These are phyloP conservation scores for Corapipo altera DNA, from an alignment of 2,113 vertebrate genomes.

Conservation along the genomic window DNA sequence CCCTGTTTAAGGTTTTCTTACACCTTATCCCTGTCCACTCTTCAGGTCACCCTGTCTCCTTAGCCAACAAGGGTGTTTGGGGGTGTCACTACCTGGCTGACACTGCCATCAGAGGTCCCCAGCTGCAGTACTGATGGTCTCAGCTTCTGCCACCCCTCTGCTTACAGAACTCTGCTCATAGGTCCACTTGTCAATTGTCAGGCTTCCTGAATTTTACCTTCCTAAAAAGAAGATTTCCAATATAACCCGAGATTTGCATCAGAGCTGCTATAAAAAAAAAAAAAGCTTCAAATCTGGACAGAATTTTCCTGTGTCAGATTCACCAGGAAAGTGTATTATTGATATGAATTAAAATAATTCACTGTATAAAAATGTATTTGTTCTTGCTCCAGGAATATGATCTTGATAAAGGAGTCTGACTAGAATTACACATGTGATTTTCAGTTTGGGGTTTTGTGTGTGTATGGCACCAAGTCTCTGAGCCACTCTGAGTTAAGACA, in stretches of 20 bases:
- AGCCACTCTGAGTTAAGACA: background rate
- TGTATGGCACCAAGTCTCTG: background rate
- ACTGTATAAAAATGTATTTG: background rate
- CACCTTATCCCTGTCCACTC: background rate
- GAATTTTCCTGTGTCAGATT: background rate
- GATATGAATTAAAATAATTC: background rate
- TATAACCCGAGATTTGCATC: background rate
- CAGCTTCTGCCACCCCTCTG: background rate
- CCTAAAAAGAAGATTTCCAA: background rate
- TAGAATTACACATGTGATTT: background rate
- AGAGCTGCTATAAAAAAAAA: background rate
- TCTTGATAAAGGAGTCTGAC: background rate
- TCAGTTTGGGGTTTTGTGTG: background rate
- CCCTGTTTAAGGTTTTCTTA: background rate
- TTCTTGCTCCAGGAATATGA: background rate
- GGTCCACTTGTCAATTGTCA: background rate
- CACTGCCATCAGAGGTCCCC: background rate
- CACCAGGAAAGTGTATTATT: background rate
- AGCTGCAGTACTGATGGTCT: background rate
- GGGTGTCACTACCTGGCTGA: no score
- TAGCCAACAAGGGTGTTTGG: rapidly evolving
- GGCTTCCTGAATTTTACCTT: background rate
- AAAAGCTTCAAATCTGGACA: background rate
- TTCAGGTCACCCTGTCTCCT: background rate
- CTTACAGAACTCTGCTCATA: background rate